phyloP scores from a whole-genome alignment of 2,797 vertebrate species.

The Sardinella longiceps region DNA sequence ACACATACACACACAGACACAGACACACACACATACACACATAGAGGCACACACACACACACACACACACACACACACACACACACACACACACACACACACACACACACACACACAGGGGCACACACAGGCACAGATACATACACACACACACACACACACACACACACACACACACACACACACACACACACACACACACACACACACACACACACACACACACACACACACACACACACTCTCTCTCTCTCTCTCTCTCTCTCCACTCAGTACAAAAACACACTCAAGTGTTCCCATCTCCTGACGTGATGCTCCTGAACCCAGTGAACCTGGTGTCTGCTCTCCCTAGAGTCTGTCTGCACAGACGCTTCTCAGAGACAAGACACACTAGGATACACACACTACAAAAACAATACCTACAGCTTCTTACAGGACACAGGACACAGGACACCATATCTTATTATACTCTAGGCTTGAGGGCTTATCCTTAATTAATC shows the following conservation, averaged over 20 bases:
- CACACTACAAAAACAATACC: too few relatives aligned
- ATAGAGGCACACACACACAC: too few relatives aligned
- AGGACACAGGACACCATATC: too few relatives aligned
- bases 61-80: background rate
- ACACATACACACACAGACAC: too few relatives aligned
- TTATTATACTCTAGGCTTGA: too few relatives aligned
- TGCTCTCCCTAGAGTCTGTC: background rate
- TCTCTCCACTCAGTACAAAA: background rate
- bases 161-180: background rate
- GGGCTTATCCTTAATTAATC: too few relatives aligned
- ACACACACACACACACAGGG: background rate
- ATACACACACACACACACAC: too few relatives aligned
- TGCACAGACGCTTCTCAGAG: background rate
- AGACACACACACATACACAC: too few relatives aligned
- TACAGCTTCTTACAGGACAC: too few relatives aligned
- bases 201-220: constrained; percentile 9
- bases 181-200: background rate
- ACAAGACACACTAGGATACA: background rate
- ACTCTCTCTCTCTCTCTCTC: background rate
- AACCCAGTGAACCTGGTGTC: background rate
- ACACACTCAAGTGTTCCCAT: constrained; percentile 5
- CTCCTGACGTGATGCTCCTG: background rate
- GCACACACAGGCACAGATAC: too few relatives aligned
- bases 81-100: background rate
- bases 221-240: background rate